A percentile compares a stretch with the other conserved stretches of the same genome.
phyloP scores from a whole-genome alignment of 2,113 vertebrate species.

The Callospermophilus lateralis region DNA sequence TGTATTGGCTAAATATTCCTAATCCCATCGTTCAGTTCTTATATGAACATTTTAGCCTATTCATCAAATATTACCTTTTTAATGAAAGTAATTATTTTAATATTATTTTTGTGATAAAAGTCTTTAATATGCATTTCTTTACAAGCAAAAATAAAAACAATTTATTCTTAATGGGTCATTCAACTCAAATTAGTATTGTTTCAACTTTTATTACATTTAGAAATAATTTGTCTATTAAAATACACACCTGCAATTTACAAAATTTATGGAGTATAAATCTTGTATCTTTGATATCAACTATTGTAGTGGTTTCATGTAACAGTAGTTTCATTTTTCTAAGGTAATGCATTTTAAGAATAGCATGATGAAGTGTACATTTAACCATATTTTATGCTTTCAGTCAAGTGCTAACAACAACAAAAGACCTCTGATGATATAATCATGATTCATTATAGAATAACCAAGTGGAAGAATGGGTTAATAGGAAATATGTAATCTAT shows the following conservation, averaged over 20 bases:
- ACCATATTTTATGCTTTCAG: neutral
- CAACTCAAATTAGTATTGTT: neutral
- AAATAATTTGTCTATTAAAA: neutral
- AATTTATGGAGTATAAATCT: neutral
- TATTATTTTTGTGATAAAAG: neutral
- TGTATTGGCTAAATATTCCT: neutral
- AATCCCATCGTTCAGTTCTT: neutral
- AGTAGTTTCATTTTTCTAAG: slow-evolving; percentile 30
- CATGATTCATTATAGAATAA: neutral
- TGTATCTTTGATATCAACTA: neutral
- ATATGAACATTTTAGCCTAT: neutral
- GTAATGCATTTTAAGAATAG: neutral
- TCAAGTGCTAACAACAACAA: slow-evolving; percentile 14
- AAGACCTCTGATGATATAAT: slow-evolving; percentile 4
- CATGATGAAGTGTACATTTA: slow-evolving; percentile 20
- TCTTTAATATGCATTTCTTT: neutral
- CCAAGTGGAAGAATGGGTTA: slow-evolving; percentile 16
- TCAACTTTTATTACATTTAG: neutral
- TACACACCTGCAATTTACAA: neutral
- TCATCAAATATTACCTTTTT: neutral
- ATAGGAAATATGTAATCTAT: slow-evolving; percentile 31
- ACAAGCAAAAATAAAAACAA: neutral
- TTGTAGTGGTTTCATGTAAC: neutral
- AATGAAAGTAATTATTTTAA: neutral
- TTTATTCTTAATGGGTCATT: neutral